A percentile compares a stretch with the other conserved stretches of the same genome.
Conservation (phyloP, 2,113 vertebrate genomes). For the Cromileptes altivelis region DNA sequence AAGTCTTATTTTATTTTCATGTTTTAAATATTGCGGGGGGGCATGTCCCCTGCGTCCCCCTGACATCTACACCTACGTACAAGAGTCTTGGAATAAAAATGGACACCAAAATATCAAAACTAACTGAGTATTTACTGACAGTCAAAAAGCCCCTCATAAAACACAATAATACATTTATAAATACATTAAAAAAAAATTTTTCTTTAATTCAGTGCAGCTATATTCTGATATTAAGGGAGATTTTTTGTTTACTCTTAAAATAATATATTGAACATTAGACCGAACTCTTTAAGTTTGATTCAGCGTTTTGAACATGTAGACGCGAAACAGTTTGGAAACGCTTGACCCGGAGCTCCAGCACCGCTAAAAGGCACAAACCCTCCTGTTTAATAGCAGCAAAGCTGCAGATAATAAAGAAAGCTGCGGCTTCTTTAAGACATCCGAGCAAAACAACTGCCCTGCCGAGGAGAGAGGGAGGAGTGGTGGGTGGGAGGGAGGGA, state of each 20-base stretch:
- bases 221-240: background rate
- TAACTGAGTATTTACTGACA: too few species aligned
- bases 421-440: conserved; percentile 86
- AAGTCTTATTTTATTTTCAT: too few species aligned
- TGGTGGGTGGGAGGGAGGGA: background rate
- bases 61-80: too few species aligned
- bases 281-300: background rate
- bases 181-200: too few species aligned
- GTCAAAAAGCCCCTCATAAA: too few species aligned
- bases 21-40: too few species aligned
- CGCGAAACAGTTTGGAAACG: background rate
- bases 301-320: background rate
- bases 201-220: too few species aligned
- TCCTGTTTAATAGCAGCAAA: background rate
- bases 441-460: conserved; percentile 76
- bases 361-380: conserved; percentile 40
- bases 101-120: too few species aligned
- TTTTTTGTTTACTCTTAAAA: background rate
- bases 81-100: too few species aligned
- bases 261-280: background rate
- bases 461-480: background rate
- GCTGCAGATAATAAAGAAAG: conserved; percentile 45
- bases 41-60: too few species aligned
- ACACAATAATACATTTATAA: too few species aligned
- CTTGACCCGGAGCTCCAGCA: background rate